Base-by-base conservation (phyloP, 2,797 vertebrate genomes). In the Hoplostethus atlanticus region DNA sequence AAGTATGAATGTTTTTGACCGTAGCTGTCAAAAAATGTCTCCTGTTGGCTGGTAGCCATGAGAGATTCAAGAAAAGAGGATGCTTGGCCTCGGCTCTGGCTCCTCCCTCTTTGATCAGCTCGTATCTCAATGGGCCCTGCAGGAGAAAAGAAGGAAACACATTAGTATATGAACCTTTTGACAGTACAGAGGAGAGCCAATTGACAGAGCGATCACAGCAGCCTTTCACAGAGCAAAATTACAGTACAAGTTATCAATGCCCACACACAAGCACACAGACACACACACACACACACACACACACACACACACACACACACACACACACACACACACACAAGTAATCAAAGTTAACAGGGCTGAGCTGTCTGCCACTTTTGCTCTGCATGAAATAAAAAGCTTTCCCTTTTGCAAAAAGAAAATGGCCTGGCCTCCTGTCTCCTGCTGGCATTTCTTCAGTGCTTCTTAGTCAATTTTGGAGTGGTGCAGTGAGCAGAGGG, bases 111-210 rank as follows among this genome's bases (percentile, higher is more conserved):
- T 62, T 34, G 79, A 82, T 83, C 80, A 76, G 67, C 71, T 86
- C 34, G 47, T 60, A 57, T 65, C 80, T 84, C 85, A 73, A 65
- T 66, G 84, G 82, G 79, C 69, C 77, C 91, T 93, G 91, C 52
- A 61, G 75, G 73, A 40, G 60, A 69, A 82, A 81, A 68, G 76
- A 10, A 73, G 59, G 80, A 88, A 75, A 79, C 52, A 62, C 64
- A 79, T 87, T 80, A 85, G 56, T 78, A 68, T 55, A 73, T 79
- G 73, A 34, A 56, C 5, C 68, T 68, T 80, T 50, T 83, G 63
- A 74, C 71, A 55, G 53, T 64, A 62, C 28, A 69, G 57, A 80
- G 38, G 57, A 79, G 76, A 76, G 63, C 25, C 82, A 80, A 77
- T 87, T 87, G 58, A 84, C 61, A 64, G 54, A 76, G 44, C 48